Base-by-base conservation (phyloP, 1,140 invertebrate genomes). In the Macrobrachium nipponense region DNA sequence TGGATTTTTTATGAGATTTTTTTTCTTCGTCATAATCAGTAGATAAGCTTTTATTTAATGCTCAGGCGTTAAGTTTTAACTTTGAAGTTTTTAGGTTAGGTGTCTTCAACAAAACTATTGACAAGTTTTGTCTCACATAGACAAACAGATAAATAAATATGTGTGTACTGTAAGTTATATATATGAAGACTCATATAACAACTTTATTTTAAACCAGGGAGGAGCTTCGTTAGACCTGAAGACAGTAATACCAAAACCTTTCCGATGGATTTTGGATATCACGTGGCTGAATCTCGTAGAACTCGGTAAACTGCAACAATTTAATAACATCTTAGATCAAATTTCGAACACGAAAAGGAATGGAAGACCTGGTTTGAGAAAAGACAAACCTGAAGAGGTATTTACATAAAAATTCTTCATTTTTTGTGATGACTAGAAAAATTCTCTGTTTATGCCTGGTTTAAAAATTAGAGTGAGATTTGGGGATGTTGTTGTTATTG, bases 271-370 rank as follows among this genome's bases (percentile, higher is more conserved):
- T 89, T 92, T 98, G 12, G 97, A 99, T 89, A 96, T 98, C 66
- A 98, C 97, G 2, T 99, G 98, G 98, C 91, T 99, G 20, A 99
- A 99, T 93, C 92, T 99, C 79, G 97, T 99, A 0, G 97, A 98
- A 91, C 96, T 99, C 7, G 97, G 95, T 90, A 98, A 97, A 91
- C 91, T 98, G 11, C 93, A 95, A 43, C 94, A 93, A 43, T 99
- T 99, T 91, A 93, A 93, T 8, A 94, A 95, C 78, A 94, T 99
- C 77, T 91, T 98, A 6, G 94, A 93, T 14, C 96, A 96, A 94
- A 97, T 98, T 89, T 94, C 87, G 91, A 93, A 36, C 95, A 95
- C 90, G 97, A 98, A 91, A 95, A 94, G 84, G 97, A 98, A 90
- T 99, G 98, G 98, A 94, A 94, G 58, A 89, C 93, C 17, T 99